Evolutionary conservation across 2,113 vertebrate species (phyloP).

Genomic region (Platichthys stellatus): DNA sequence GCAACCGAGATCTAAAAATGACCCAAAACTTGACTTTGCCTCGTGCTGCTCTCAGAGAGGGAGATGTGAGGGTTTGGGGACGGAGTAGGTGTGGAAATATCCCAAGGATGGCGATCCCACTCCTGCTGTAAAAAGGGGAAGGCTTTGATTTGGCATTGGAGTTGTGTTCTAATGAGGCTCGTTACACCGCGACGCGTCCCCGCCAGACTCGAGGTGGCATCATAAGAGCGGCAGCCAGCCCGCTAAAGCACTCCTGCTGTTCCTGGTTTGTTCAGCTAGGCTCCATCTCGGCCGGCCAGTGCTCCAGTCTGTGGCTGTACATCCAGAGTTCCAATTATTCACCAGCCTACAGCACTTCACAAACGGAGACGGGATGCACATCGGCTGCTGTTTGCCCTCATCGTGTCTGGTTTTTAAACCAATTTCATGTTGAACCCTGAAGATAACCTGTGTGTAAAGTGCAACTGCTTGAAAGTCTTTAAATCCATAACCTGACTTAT

Average conservation of each 20-base stretch:
- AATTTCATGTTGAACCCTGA: not conserved
- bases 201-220: slow-evolving; percentile 70
- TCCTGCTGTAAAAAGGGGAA: slow-evolving; percentile 56
- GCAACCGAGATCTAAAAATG: slow-evolving; percentile 66
- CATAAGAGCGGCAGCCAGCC: slow-evolving; percentile 63
- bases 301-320: slow-evolving; percentile 59
- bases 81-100: slow-evolving; percentile 55
- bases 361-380: slow-evolving; percentile 39
- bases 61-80: slow-evolving; percentile 45
- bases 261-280: slow-evolving; percentile 69
- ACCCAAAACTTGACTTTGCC: slow-evolving; percentile 63
- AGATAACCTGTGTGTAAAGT: slow-evolving; percentile 6
- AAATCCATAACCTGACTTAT: not conserved
- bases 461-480: slow-evolving; percentile 6
- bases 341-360: slow-evolving; percentile 46
- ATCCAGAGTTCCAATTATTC: slow-evolving; percentile 71
- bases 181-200: slow-evolving; percentile 64
- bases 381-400: slow-evolving; percentile 37
- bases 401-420: not conserved
- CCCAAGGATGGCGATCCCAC: slow-evolving; percentile 67
- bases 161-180: slow-evolving; percentile 72
- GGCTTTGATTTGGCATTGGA: slow-evolving; percentile 66
- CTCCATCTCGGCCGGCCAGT: slow-evolving; percentile 61
- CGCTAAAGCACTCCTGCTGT: slow-evolving; percentile 72
- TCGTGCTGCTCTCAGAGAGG: slow-evolving; percentile 36